A percentile compares a stretch with the other conserved stretches of the same genome.
These are phyloP conservation scores for Trachythela sp. DNA, from an alignment of 64 coral and sea anemone genomes.

Conservation along the genomic window DNA sequence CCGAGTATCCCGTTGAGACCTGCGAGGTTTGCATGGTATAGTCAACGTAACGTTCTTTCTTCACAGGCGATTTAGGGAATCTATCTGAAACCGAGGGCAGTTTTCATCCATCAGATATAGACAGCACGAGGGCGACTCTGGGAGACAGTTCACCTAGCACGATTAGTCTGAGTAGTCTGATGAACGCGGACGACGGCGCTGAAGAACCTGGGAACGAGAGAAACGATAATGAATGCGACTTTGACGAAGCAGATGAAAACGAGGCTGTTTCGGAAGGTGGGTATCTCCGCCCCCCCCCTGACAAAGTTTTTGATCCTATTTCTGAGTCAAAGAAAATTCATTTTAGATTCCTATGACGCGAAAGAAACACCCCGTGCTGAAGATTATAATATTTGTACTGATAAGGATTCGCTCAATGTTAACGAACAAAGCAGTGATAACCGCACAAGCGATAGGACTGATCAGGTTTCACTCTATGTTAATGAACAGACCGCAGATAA, in stretches of 20 bases:
- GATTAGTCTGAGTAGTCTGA: neutral
- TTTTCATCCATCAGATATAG: neutral
- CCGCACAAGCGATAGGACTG: neutral
- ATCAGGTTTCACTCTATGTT: too few relatives aligned
- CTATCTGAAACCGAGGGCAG: neutral
- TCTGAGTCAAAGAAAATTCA: neutral
- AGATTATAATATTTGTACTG: neutral
- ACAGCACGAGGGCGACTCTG: conserved; percentile 20
- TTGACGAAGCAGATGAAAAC: neutral
- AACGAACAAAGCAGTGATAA: neutral
- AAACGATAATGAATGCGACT: neutral
- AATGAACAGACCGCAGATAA: too few relatives aligned
- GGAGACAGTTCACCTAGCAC: conserved; percentile 38
- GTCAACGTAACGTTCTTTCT: too few relatives aligned
- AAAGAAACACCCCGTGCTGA: neutral
- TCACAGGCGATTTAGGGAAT: neutral
- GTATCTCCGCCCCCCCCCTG: neutral
- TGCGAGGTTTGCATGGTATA: too few relatives aligned
- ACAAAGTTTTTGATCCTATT: neutral
- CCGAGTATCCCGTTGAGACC: too few relatives aligned
- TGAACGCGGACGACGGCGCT: neutral
- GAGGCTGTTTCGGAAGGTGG: neutral
- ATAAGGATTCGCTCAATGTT: neutral
- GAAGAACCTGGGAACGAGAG: neutral
- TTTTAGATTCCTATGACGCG: neutral